Evolutionary conservation across 1,140 invertebrate species (phyloP).

Genomic region (Parapsyche elsis): DNA sequence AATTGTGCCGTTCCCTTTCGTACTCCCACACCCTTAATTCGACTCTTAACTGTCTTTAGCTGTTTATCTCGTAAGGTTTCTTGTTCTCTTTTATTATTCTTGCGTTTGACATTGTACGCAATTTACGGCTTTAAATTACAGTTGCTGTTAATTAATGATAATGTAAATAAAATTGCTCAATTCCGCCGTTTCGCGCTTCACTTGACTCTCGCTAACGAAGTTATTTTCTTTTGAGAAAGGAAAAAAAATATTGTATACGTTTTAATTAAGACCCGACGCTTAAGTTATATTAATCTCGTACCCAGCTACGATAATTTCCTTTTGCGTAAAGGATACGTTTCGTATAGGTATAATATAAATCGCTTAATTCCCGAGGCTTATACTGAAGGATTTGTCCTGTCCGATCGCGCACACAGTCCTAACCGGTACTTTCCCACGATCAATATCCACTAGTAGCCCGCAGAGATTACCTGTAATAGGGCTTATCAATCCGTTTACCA

Average conservation of each 20-base stretch:
- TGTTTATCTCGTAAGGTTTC: constrained; percentile 41
- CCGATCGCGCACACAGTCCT: constrained; percentile 22
- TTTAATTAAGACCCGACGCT: constrained; percentile 17
- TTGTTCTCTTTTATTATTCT: constrained; percentile 45
- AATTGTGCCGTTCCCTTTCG: not conserved
- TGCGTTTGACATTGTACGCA: constrained; percentile 40
- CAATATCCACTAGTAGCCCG: constrained; percentile 45
- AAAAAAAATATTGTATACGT: constrained; percentile 7
- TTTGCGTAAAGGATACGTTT: constrained; percentile 1
- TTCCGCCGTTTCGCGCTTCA: constrained; percentile 6
- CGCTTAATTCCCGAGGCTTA: constrained; percentile 7
- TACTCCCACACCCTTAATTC: constrained; percentile 16
- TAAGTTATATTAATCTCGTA: constrained; percentile 30
- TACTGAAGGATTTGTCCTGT: constrained; percentile 31
- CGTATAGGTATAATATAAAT: constrained; percentile 1
- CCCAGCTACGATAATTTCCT: constrained; percentile 12
- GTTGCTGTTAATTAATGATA: constrained; percentile 42
- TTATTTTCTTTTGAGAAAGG: not conserved
- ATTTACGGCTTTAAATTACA: constrained; percentile 36
- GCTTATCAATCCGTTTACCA: constrained; percentile 47
- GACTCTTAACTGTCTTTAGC: constrained; percentile 30
- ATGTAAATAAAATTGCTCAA: constrained; percentile 42
- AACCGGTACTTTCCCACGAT: constrained; percentile 36
- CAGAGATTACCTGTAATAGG: constrained; percentile 48
- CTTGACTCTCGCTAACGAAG: not conserved